These are phyloP conservation scores for Lepus timidus DNA, from an alignment of 2,113 vertebrate species.

Conservation along the genomic window DNA sequence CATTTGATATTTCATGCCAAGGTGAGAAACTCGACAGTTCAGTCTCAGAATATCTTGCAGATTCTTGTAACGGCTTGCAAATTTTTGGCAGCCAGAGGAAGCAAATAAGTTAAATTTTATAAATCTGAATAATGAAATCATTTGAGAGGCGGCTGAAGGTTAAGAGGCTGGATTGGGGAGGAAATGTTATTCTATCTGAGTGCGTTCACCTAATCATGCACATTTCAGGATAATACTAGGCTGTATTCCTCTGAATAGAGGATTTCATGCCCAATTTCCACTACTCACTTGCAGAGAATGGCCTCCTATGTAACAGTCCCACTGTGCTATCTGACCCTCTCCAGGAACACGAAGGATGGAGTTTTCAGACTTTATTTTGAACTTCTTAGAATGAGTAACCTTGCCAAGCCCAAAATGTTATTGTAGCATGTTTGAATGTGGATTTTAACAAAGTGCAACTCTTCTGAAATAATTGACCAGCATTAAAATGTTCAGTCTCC, in stretches of 20 bases:
- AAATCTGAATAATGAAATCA: conserved; percentile 79
- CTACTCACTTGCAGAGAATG: conserved; percentile 55
- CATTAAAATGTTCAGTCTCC: conserved; percentile 58
- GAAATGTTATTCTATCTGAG: conserved; percentile 77
- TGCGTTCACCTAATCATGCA: conserved; percentile 61
- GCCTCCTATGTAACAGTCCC: conserved; percentile 12
- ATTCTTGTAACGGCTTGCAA: conserved; percentile 59
- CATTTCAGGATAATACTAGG: conserved; percentile 66
- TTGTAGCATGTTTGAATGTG: not conserved
- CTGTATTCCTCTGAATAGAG: conserved; percentile 76
- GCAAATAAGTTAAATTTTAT: conserved; percentile 70
- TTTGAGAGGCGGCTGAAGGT: conserved; percentile 60
- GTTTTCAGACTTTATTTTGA: not conserved
- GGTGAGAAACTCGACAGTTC: not conserved
- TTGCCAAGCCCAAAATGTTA: conserved; percentile 69
- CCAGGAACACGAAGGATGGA: not conserved
- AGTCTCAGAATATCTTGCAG: conserved; percentile 17
- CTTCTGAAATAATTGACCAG: conserved; percentile 68
- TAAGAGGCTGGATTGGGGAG: conserved; percentile 63
- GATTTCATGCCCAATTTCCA: conserved; percentile 72
- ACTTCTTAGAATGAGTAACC: not conserved
- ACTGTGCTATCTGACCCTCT: not conserved
- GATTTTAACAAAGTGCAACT: conserved; percentile 46
- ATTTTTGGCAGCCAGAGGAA: conserved; percentile 59
- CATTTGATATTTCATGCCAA: conserved; percentile 25